Base-by-base conservation (phyloP, 1,140 invertebrate genomes). In the Platorchestia sp. region DNA sequence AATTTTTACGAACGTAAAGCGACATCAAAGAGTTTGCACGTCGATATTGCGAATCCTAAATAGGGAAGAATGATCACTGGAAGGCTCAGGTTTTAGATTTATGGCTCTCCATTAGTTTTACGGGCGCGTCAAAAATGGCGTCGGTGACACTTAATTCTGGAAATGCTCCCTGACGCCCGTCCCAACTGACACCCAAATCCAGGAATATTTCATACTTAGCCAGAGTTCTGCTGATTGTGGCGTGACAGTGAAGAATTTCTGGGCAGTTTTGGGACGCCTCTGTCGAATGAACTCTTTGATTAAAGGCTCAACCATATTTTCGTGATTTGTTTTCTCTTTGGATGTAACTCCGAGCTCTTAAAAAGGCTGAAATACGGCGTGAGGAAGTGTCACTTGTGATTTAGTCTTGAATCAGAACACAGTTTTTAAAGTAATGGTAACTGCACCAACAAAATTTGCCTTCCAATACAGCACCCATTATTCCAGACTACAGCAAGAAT, bases 81-180 rank as follows among this genome's bases (percentile, higher is more conserved):
- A 75, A 75, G 36, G 59, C 59, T 75, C 59, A 36, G 59, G 59
- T 14, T 75, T 75, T 75, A 75, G 59, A 75, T 75, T 75, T 75
- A 75, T 75, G 59, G 59, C 59, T 75, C 59, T 75, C 59, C 59
- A 75, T 75, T 75, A 75, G 59, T 75, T 75, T 75, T 75, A 75
- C 59, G 59, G 59, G 59, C 59, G 10, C 10, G 59, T 75, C 59
- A 75, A 75, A 75, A 75, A 75, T 75, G 59, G 59, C 59, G 59
- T 36, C 59, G 59, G 59, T 75, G 59, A 75, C 59, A 75, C 59
- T 75, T 75, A 75, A 75, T 75, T 75, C 59, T 75, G 59, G 59
- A 75, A 75, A 75, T 75, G 59, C 59, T 27, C 59, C 27, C 59
- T 75, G 59, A 75, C 59, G 59, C 14, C 59, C 59, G 59, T 75